Evolutionary conservation across 2,888 invertebrate species (phyloP).

Genomic region (Pocota personata): DNA sequence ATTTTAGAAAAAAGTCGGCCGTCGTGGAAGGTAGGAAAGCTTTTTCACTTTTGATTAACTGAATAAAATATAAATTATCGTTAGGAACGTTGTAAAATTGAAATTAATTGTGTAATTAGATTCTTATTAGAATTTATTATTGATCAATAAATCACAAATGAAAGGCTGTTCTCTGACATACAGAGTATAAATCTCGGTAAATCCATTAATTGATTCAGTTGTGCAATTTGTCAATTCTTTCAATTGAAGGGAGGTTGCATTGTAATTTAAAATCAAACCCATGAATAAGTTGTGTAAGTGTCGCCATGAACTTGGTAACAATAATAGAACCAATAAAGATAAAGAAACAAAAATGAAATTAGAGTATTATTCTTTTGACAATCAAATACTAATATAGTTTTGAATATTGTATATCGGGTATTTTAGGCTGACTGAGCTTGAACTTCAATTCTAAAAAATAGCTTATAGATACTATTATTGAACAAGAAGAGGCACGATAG

Average conservation of each 20-base stretch:
- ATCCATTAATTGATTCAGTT: neutral
- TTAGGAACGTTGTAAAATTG: constrained; percentile 27
- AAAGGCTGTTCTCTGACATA: neutral
- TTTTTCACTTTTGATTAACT: constrained; percentile 8
- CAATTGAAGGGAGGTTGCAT: neutral
- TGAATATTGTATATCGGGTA: neutral
- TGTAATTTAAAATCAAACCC: neutral
- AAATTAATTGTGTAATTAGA: constrained; percentile 34
- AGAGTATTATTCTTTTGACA: neutral
- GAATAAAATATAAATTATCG: constrained; percentile 37
- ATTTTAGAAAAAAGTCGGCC: neutral
- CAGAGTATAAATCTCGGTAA: neutral
- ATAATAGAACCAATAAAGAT: neutral
- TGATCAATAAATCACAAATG: constrained; percentile 17
- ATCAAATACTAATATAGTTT: neutral
- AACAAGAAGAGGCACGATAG: too few relatives aligned
- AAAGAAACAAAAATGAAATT: neutral
- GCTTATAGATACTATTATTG: neutral
- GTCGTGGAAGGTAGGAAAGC: neutral
- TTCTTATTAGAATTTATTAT: constrained; percentile 27
- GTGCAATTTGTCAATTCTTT: neutral
- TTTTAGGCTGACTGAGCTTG: neutral
- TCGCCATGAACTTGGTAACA: neutral
- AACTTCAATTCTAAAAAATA: neutral
- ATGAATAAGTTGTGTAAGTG: too few relatives aligned